A percentile compares a stretch with the other conserved stretches of the same genome.
Evolutionary conservation across 1,140 invertebrate species (phyloP).

Genomic region (Philaenus spumarius): DNA sequence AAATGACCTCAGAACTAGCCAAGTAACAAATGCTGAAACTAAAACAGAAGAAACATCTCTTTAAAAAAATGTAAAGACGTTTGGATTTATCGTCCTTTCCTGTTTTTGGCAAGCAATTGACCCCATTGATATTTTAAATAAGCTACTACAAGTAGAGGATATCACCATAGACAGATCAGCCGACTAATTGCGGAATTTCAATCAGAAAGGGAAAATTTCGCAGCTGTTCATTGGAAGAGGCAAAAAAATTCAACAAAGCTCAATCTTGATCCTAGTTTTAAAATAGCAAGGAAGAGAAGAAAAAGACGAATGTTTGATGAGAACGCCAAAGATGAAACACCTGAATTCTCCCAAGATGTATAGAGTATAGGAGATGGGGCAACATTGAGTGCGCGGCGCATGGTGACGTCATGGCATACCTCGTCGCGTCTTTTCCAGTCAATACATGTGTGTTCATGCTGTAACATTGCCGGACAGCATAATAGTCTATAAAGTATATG

Average conservation of each 20-base stretch:
- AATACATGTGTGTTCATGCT: too few relatives aligned
- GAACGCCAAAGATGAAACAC: not conserved
- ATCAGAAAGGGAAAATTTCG: conserved; percentile 17
- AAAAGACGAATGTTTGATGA: not conserved
- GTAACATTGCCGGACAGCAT: too few relatives aligned
- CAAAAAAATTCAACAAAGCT: not conserved
- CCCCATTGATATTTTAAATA: too few relatives aligned
- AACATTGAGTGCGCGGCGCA: too few relatives aligned
- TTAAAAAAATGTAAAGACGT: conserved; percentile 11
- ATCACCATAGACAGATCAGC: conserved; percentile 16
- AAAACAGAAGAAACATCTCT: conserved; percentile 17
- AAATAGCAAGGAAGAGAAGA: not conserved
- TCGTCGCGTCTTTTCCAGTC: too few relatives aligned
- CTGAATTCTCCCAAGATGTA: not conserved
- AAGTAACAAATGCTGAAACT: conserved; percentile 19
- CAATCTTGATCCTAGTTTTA: not conserved
- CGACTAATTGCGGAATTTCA: conserved; percentile 15
- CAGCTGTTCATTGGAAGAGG: not conserved
- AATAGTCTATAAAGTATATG: too few relatives aligned
- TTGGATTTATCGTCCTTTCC: not conserved
- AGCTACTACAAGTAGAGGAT: conserved; percentile 15
- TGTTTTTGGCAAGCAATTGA: conserved; percentile 20
- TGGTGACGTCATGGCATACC: too few relatives aligned
- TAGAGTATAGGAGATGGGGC: too few relatives aligned
- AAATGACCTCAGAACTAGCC: conserved; percentile 15